Evolutionary conservation across 2,888 invertebrate species (phyloP).

Genomic region (Thymelicus sylvestris): DNA sequence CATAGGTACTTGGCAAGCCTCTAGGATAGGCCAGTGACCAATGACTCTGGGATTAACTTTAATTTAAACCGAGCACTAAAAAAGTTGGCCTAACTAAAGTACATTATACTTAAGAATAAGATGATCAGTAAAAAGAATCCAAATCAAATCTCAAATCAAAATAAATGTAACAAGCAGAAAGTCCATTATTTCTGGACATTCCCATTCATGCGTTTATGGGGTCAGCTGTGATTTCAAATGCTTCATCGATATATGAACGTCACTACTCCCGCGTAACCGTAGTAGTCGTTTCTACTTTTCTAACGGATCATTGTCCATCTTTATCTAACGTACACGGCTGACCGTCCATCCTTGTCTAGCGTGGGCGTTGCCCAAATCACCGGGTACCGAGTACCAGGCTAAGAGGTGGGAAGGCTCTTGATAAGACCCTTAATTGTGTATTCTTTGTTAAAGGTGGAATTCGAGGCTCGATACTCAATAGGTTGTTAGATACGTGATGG

Average conservation of each 20-base stretch:
- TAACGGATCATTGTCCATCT: constrained; percentile 68
- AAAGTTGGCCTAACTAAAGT: too few species aligned
- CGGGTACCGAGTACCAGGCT: constrained; percentile 41
- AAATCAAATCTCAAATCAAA: too few species aligned
- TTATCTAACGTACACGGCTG: constrained; percentile 48
- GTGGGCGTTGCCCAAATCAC: constrained; percentile 71
- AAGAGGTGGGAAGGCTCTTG: constrained; percentile 59
- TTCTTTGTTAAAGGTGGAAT: constrained; percentile 54
- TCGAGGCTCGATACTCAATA: constrained; percentile 50
- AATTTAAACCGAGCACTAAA: too few species aligned
- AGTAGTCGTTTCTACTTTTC: constrained; percentile 75
- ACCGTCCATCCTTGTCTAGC: constrained; percentile 57
- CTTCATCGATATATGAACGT: constrained; percentile 46
- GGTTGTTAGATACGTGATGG: constrained; percentile 48
- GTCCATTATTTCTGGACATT: too few species aligned
- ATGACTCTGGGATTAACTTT: too few species aligned
- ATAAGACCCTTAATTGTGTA: constrained; percentile 61
- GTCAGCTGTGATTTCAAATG: background rate
- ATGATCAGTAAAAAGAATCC: too few species aligned
- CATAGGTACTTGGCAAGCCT: too few species aligned
- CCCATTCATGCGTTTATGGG: too few species aligned
- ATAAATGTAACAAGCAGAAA: too few species aligned
- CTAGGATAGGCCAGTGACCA: too few species aligned
- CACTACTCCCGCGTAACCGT: constrained; percentile 74
- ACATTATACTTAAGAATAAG: too few species aligned